Percentiles rank a stretch among this genome's conserved stretches.
Evolutionary conservation across 2,888 invertebrate species (phyloP).

Genomic region (Augochlorella aurata): DNA sequence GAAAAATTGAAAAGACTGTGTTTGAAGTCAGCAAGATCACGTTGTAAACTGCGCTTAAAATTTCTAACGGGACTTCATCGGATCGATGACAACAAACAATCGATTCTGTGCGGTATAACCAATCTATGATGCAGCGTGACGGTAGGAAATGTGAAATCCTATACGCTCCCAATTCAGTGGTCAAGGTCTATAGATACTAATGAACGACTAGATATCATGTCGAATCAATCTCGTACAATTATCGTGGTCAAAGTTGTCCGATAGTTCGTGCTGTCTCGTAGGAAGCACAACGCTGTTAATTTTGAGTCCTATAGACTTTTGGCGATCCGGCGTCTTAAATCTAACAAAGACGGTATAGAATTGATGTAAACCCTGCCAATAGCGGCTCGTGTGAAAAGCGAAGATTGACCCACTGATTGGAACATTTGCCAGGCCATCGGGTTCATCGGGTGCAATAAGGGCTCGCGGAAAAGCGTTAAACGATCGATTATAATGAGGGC

Average conservation of each 20-base stretch:
- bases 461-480: constrained; percentile 22
- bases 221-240: not conserved
- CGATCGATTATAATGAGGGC: constrained; percentile 54
- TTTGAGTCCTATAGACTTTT: not conserved
- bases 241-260: not conserved
- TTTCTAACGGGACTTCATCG: too few relatives aligned
- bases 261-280: not conserved
- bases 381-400: not conserved
- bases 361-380: not conserved
- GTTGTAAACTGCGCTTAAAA: too few relatives aligned
- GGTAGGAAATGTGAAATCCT: not conserved
- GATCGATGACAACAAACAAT: too few relatives aligned
- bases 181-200: not conserved
- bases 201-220: not conserved
- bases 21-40: too few relatives aligned
- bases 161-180: not conserved
- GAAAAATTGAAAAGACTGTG: too few relatives aligned
- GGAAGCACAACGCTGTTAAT: not conserved
- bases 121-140: too few relatives aligned
- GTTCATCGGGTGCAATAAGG: constrained; percentile 21
- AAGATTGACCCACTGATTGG: not conserved
- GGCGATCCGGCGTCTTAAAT: not conserved
- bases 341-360: not conserved
- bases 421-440: constrained; percentile 23
- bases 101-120: too few relatives aligned